phyloP scores from a whole-genome alignment of 2,113 vertebrate species.

The Gasterosteus nipponicus region DNA sequence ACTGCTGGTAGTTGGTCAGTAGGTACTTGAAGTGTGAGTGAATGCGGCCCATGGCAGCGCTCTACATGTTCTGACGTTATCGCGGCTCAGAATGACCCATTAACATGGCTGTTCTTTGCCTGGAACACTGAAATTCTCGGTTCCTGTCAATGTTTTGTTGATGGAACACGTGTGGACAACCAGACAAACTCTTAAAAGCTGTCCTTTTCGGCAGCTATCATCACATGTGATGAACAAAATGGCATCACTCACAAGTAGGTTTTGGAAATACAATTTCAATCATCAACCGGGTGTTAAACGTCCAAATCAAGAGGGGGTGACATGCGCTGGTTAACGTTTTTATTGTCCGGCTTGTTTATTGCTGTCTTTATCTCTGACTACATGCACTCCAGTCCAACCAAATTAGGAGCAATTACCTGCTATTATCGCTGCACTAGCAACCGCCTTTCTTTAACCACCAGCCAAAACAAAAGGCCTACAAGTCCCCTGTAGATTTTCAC shows the following conservation, averaged over 20 bases:
- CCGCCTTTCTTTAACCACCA: constrained; percentile 32
- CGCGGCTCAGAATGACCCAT: too few species aligned
- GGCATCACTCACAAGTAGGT: background rate
- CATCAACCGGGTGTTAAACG: background rate
- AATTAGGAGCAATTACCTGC: constrained; percentile 45
- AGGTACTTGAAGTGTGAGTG: too few species aligned
- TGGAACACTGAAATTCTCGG: too few species aligned
- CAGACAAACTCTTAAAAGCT: too few species aligned
- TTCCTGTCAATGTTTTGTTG: too few species aligned
- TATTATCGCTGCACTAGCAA: constrained; percentile 47
- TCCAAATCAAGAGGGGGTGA: background rate
- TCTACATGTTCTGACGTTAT: too few species aligned
- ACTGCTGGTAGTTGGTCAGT: too few species aligned
- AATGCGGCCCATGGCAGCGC: too few species aligned
- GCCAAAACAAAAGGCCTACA: background rate
- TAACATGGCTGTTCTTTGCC: too few species aligned
- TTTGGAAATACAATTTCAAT: background rate
- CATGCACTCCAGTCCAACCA: constrained; percentile 22
- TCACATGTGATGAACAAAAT: background rate
- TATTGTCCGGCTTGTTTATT: constrained; percentile 9
- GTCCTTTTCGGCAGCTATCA: too few species aligned
- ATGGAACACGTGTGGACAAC: too few species aligned
- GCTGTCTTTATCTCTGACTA: constrained; percentile 6
- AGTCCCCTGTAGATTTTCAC: background rate
- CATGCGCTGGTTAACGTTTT: background rate